These are phyloP conservation scores for Episyrphus balteatus DNA, from an alignment of 1,140 invertebrate genomes.

Conservation along the genomic window DNA sequence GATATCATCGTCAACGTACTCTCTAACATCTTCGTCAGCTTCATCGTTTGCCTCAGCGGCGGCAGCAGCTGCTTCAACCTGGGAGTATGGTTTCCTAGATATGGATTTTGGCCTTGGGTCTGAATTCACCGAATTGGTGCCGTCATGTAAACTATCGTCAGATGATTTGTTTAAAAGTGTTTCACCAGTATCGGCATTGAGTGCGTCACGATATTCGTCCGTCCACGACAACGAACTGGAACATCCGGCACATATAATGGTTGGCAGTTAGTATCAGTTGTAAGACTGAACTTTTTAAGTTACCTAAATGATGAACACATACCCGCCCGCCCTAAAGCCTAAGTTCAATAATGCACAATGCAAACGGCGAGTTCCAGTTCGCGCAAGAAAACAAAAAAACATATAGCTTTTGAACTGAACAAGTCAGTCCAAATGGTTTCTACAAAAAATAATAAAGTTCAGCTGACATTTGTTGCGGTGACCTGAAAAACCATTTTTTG, in stretches of 20 bases:
- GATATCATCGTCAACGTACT: constrained; percentile 28
- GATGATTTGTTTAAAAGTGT: constrained; percentile 51
- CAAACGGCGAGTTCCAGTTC: too few species aligned
- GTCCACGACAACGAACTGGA: constrained; percentile 32
- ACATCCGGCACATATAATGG: constrained; percentile 35
- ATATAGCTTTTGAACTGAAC: too few species aligned
- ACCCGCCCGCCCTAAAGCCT: too few species aligned
- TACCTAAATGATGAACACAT: too few species aligned
- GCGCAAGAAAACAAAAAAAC: too few species aligned
- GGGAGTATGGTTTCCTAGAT: constrained; percentile 39
- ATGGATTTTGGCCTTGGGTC: constrained; percentile 43
- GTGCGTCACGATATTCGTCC: constrained; percentile 13
- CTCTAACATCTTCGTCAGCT: constrained; percentile 31
- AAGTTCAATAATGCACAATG: too few species aligned
- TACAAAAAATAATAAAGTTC: too few species aligned
- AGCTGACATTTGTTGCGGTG: too few species aligned
- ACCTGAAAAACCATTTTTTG: too few species aligned
- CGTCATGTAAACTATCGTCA: constrained; percentile 50
- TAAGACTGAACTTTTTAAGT: constrained; percentile 8
- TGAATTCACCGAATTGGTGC: constrained; percentile 44
- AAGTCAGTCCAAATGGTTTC: too few species aligned
- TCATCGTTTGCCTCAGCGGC: constrained; percentile 15
- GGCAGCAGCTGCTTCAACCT: constrained; percentile 24
- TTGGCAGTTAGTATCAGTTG: constrained; percentile 37
- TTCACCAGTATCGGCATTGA: constrained; percentile 17